Conservation (phyloP, 2,888 invertebrate genomes). For the Molorchus minor region DNA sequence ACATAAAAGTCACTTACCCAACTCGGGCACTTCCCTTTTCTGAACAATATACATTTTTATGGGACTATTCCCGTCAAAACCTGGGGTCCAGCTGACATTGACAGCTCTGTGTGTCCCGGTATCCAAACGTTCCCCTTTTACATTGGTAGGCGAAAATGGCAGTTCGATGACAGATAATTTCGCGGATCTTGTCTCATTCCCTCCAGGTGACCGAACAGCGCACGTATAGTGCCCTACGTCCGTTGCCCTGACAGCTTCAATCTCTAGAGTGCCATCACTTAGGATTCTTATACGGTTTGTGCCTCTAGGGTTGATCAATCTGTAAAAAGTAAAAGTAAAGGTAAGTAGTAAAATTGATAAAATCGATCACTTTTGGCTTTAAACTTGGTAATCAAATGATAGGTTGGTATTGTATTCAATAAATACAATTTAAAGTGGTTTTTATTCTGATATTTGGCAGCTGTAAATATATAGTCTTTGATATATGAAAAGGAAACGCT, state of each 20-base stretch:
- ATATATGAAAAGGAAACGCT: background rate
- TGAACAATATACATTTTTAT: constrained; percentile 93
- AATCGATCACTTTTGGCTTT: no score
- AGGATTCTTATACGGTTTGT: constrained; percentile 79
- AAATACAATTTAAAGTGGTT: no score
- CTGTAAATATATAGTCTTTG: background rate
- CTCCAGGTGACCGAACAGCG: constrained; percentile 87
- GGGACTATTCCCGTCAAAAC: constrained; percentile 97
- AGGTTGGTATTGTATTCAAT: no score
- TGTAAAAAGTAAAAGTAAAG: constrained; percentile 51
- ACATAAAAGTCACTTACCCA: constrained; percentile 68
- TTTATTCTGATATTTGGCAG: no score
- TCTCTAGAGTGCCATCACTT: constrained; percentile 85
- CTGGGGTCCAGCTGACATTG: constrained; percentile 93
- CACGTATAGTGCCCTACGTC: constrained; percentile 96
- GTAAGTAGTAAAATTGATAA: no score
- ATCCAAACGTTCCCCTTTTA: constrained; percentile 76
- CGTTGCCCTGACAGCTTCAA: constrained; percentile 86
- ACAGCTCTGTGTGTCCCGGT: constrained; percentile 76
- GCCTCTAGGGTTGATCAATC: constrained; percentile 68
- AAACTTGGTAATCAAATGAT: no score
- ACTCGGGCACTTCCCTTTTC: constrained; percentile 86
- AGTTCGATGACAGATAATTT: constrained; percentile 90
- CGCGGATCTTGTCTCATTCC: constrained; percentile 91
- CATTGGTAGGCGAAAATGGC: constrained; percentile 92